A percentile compares a stretch with the other conserved stretches of the same genome.
Conservation (phyloP, 1,140 invertebrate species). For the Bacillus rossius region DNA sequence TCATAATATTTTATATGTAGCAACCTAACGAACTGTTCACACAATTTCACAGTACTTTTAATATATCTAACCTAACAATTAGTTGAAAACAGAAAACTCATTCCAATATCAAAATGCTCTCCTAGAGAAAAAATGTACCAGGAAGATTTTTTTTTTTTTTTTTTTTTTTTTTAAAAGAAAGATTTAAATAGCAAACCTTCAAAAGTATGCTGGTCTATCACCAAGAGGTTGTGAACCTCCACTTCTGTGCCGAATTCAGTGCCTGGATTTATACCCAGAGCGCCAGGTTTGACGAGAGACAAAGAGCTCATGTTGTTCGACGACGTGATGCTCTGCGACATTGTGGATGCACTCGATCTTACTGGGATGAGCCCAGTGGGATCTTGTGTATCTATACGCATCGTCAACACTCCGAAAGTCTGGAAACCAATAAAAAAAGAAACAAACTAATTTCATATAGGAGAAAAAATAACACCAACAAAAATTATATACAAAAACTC, state of each 20-base stretch:
- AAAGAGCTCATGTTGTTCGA: conserved; percentile 42
- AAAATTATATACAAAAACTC: too few species aligned
- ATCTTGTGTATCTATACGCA: conserved; percentile 81
- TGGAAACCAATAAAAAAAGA: conserved; percentile 34
- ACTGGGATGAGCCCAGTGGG: conserved; percentile 58
- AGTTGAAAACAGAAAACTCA: too few species aligned
- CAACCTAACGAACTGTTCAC: too few species aligned
- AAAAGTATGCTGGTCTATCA: conserved; percentile 96
- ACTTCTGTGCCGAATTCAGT: conserved; percentile 74
- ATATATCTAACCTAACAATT: too few species aligned
- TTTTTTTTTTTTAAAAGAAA: too few species aligned
- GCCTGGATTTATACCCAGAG: conserved; percentile 33
- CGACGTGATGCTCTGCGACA: conserved; percentile 52
- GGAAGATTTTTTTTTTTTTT: too few species aligned
- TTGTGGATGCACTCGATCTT: conserved; percentile 71
- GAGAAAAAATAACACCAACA: conserved; percentile 15
- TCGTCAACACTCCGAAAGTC: conserved; percentile 92
- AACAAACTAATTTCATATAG: conserved; percentile 2
- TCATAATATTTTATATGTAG: too few species aligned
- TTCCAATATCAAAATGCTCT: too few species aligned
- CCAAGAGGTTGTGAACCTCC: conserved; percentile 86
- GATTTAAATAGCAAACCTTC: conserved; percentile 61
- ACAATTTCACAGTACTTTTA: too few species aligned
- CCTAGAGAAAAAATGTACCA: too few species aligned
- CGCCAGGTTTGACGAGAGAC: conserved; percentile 39